These are phyloP conservation scores for Megastigmus dorsalis DNA, from an alignment of 2,888 invertebrate genomes.

Conservation along the genomic window DNA sequence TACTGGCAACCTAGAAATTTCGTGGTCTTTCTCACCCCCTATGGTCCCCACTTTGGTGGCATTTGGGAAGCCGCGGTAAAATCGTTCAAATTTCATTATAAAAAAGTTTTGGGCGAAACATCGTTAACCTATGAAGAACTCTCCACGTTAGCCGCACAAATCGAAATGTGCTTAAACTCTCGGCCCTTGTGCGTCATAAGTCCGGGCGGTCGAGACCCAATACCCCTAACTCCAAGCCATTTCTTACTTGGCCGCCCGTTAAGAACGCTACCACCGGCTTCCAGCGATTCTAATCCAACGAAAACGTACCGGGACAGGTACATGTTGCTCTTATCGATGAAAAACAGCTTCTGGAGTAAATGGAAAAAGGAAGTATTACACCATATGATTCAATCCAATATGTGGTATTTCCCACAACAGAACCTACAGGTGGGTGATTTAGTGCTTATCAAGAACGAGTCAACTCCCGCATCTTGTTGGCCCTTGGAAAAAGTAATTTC, in stretches of 20 bases:
- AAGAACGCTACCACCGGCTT: not conserved
- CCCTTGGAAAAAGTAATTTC: too few species aligned
- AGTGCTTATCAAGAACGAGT: too few species aligned
- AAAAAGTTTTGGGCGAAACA: constrained; percentile 51
- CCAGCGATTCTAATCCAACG: not conserved
- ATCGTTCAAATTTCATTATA: constrained; percentile 50
- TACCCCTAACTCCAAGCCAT: not conserved
- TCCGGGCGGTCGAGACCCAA: not conserved
- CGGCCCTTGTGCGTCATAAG: constrained; percentile 46
- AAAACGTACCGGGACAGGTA: not conserved
- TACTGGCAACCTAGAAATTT: not conserved
- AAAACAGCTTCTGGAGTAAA: not conserved
- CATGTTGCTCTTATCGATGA: not conserved
- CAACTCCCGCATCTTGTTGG: too few species aligned
- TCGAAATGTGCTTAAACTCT: constrained; percentile 59
- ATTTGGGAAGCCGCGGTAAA: constrained; percentile 25
- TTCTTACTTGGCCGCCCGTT: not conserved
- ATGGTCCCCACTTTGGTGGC: constrained; percentile 18
- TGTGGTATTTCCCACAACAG: not conserved
- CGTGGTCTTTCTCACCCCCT: constrained; percentile 22
- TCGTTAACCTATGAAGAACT: constrained; percentile 58
- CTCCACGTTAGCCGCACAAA: constrained; percentile 51
- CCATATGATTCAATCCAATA: not conserved
- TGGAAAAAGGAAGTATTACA: not conserved
- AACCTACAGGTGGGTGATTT: not conserved